Base-by-base conservation (phyloP, 2,797 vertebrate genomes). In the Petrocephalus schoutedeni region DNA sequence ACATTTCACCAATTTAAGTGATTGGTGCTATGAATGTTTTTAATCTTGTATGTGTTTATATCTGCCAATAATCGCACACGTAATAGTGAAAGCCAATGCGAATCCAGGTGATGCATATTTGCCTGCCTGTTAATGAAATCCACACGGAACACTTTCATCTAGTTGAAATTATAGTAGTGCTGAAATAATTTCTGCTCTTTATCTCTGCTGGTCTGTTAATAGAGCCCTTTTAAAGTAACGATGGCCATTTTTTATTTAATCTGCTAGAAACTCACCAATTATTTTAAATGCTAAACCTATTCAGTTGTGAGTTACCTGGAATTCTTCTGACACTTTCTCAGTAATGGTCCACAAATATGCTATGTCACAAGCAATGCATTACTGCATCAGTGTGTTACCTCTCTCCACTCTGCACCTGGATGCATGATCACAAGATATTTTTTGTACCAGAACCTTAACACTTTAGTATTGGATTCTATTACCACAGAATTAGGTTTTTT, bases 31-130 rank as follows among this genome's bases (percentile, higher is more conserved):
- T 23, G 71, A 23, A 32, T 77, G 71, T 77, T 77, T 77, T n/a
- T 36, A 77, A 45, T 77, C 36, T n/a, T 77, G 36, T 36, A 45
- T 77, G 14, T 41, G 12, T 4, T 74, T 74, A 41, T 41, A 5
- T n/a, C 32, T 41, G 71, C 16, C 16, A n/a, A 2, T 77, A n/a
- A 41, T 77, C 8, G 23, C 6, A 19, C 5, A 28, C n/a, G 10
- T 82, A 82, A 58, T 8, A 8, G 19, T 36, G 53, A 87, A 87
- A 87, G 56, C 32, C 77, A 83, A 0, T 56, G 1, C 16, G 14
- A 45, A 21, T 59, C 53, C 54, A 88, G 57, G 53, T 64, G n/a
- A 58, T 88, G 87, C 74, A 64, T 88, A 61, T 88, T 84, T 51
- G 10, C 64, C 23, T 61, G 57, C 36, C 53, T 16, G 57, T 84